These are phyloP conservation scores for Phalacrocorax carbo DNA, from an alignment of 2,113 vertebrate species.

Conservation along the genomic window DNA sequence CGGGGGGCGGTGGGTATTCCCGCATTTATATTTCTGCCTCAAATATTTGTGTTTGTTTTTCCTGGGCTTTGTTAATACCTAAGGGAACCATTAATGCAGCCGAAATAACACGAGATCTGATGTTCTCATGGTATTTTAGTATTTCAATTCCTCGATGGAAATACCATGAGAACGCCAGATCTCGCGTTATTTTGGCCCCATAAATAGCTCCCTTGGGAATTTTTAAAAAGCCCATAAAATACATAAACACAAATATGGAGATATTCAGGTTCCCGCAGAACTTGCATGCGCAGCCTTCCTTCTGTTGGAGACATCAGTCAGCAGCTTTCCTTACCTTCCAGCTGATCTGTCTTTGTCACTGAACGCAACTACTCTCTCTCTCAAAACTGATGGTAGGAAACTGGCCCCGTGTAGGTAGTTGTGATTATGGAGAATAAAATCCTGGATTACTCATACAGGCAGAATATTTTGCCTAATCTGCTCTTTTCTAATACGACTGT, in stretches of 20 bases:
- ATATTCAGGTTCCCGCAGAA: conserved; percentile 29
- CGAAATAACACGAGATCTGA: conserved; percentile 61
- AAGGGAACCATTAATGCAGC: conserved; percentile 56
- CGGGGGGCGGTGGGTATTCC: not conserved
- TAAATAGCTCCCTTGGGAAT: conserved; percentile 49
- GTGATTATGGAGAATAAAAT: not conserved
- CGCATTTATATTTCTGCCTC: conserved; percentile 26
- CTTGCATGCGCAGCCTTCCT: conserved; percentile 25
- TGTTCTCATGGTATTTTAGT: conserved; percentile 59
- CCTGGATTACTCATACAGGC: not conserved
- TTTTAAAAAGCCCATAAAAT: conserved; percentile 57
- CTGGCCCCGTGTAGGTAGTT: not conserved
- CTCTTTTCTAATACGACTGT: conserved; percentile 17
- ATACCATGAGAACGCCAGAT: conserved; percentile 45
- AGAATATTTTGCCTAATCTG: conserved; percentile 1
- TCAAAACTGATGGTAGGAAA: not conserved
- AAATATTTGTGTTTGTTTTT: conserved; percentile 65
- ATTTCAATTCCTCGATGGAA: conserved; percentile 34
- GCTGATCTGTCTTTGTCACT: conserved; percentile 53
- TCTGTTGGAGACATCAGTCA: conserved; percentile 3
- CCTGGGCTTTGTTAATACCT: conserved; percentile 62
- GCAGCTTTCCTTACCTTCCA: conserved; percentile 29
- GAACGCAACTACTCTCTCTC: not conserved
- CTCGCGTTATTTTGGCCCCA: conserved; percentile 42
- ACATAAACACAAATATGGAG: conserved; percentile 64